Base-by-base conservation (phyloP, 1,140 invertebrate species). In the Lasaia peninsularis region DNA sequence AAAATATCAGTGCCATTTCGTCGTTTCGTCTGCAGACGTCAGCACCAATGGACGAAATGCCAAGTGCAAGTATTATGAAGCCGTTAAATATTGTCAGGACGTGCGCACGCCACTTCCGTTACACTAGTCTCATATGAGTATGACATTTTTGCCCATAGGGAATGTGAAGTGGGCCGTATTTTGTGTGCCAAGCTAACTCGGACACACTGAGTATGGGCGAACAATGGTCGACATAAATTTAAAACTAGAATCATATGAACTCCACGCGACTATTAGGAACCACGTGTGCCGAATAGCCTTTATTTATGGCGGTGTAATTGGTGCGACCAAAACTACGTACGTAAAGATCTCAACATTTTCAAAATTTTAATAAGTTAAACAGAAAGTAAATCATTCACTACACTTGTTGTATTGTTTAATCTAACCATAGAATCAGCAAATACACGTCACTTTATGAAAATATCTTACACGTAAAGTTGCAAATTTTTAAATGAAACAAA, bases 51-150 rank as follows among this genome's bases (percentile, higher is more conserved):
- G 24, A 28, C 24, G 34, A 14, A 8, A 16, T 14, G 12, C 34
- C 4, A 5, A 37, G n/a, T 37, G 12, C 12, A 37, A 37, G 34
- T 16, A 49, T 49, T 11, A 21, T 9, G 21, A 10, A 12, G 21
- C 51, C 28, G 40, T 44, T 58, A 40, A 58, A 58, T 52, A 35
- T 40, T 21, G n/a, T 24, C n/a, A n/a, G 12, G 31, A 14, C 14
- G n/a, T 37, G 24, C 14, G 21, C 52, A 54, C 34, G 40, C 55
- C 9, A 5, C 35, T 52, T 44, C 37, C 37, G 37, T 44, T 44
- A 56, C 52, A 62, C 62, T 57, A 44, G 37, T 44, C 37, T 44
- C 37, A 44, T 44, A 44, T 44, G 10, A 11, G 37, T 20, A 44
- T 44, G 37, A 44, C 37, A 44, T 44, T 44, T 44, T 44, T 44